phyloP scores from a whole-genome alignment of 2,113 vertebrate species.

The Rhabdomys dilectus region DNA sequence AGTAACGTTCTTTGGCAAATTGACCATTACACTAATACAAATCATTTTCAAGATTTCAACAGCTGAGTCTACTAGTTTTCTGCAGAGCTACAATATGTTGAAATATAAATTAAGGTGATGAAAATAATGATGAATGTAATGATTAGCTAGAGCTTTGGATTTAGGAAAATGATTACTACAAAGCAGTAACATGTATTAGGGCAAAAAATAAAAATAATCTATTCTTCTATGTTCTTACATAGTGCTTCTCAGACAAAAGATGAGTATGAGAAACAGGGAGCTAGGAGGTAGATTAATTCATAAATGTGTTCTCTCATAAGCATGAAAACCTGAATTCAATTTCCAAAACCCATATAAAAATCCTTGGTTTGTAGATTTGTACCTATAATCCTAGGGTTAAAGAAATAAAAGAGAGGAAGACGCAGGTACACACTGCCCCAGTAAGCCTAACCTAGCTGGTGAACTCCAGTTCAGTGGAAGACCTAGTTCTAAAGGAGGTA shows the following conservation, averaged over 20 bases:
- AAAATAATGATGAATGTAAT: background rate
- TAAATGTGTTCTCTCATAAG: background rate
- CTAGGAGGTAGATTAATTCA: background rate
- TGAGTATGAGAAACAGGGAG: background rate
- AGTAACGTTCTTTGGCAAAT: background rate
- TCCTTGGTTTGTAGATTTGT: background rate
- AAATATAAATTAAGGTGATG: background rate
- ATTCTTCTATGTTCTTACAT: background rate
- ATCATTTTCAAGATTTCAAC: background rate
- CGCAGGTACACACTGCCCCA: background rate
- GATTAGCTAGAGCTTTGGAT: background rate
- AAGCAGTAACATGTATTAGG: background rate
- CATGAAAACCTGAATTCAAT: background rate
- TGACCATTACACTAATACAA: background rate
- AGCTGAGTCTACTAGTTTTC: background rate
- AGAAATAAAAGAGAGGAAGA: background rate
- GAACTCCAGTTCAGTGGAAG: background rate
- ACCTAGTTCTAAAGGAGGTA: rapidly evolving
- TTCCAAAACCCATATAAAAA: background rate
- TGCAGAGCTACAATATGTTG: background rate
- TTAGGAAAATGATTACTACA: background rate
- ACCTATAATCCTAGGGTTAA: background rate
- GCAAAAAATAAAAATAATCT: background rate
- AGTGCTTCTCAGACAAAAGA: background rate
- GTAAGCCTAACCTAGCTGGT: background rate